Base-by-base conservation (phyloP, 1,140 invertebrate species). In the Leptonema lineaticorne region DNA sequence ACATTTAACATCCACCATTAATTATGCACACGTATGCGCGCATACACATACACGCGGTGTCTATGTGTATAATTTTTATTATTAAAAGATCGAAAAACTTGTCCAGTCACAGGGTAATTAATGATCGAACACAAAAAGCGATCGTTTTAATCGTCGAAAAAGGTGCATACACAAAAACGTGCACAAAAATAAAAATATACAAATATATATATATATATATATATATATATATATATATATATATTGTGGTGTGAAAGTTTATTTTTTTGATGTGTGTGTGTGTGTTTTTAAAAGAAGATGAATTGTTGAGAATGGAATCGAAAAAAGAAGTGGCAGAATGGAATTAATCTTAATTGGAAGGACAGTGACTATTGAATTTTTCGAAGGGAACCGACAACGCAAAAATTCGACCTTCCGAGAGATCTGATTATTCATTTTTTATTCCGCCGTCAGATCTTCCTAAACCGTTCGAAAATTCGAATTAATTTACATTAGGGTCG, bases 331-430 rank as follows among this genome's bases (percentile, higher is more conserved):
- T 33, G 29, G 46, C 22, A 37, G 24, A 63, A 46, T 53, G 20
- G 20, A 33, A 53, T 53, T 26, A 26, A 53, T 58, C 56, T 58
- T 68, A 68, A 68, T 68, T 68, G 67, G 30, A 41, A 29, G 46
- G 33, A 50, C 67, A 50, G 59, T 68, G 67, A 68, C 59, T 68
- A 18, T 68, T 53, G 50, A 33, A 37, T 68, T 68, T 68, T 62
- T 62, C n/a, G n/a, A n/a, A n/a, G 8, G 24, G 24, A 3, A 18
- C 37, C 29, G 50, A 29, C 63, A 29, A 26, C 58, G 29, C 27
- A 57, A 30, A 33, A 48, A 48, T 48, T 22, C 46, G 22, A 7
- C 14, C 16, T 14, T 48, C 16, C 18, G 48, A n/a, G n/a, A n/a
- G n/a, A 59, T 59, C 28, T 7, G 28, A 33, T 59, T 37, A 59